Base-by-base conservation (phyloP, 2,888 invertebrate species). In the Ophion obscuratus region DNA sequence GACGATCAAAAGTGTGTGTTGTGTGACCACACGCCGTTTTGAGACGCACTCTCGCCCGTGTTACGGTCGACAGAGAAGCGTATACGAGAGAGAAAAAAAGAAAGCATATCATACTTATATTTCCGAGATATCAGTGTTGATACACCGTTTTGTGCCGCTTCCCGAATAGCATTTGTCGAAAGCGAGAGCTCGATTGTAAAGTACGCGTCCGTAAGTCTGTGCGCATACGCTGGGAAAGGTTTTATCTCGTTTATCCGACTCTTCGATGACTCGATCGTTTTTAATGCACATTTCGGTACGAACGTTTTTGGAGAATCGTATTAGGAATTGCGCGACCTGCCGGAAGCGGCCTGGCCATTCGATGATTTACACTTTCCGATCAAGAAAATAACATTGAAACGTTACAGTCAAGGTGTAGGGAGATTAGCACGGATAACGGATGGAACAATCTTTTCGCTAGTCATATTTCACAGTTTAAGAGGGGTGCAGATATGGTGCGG, bases 91-190 rank as follows among this genome's bases (percentile, higher is more conserved):
- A 11, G 40, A 36, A 47, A 24, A 17, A 73, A 24, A 31, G 57
- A 73, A 83, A 74, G 47, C 73, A 74, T 79, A 79, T 74, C 83
- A 79, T 53, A 14, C 14, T 53, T 53, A 67, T 77, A 59, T 77
- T 67, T 59, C 40, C 20, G 61, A 47, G 62, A 47, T 14, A 64
- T 20, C 24, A 7, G 9, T 27, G 47, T 27, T 53, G 70, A 70
- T 47, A 24, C 9, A 27, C 14, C 9, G 17, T 68, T 14, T 44
- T 31, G 20, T 59, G 53, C 68, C 36, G 59, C 31, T 59, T 59
- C 31, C 53, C 59, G 2, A 24, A 24, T 17, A 62, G 6, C n/a
- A 62, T 36, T n/a, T 67, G 27, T 31, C 61, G 74, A 61, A 14
- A 62, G 24, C 9, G 75, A 62, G 36, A 40, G 36, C 64, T n/a